Evolutionary conservation across 2,888 invertebrate species (phyloP).

Genomic region (Tipula vernalis): DNA sequence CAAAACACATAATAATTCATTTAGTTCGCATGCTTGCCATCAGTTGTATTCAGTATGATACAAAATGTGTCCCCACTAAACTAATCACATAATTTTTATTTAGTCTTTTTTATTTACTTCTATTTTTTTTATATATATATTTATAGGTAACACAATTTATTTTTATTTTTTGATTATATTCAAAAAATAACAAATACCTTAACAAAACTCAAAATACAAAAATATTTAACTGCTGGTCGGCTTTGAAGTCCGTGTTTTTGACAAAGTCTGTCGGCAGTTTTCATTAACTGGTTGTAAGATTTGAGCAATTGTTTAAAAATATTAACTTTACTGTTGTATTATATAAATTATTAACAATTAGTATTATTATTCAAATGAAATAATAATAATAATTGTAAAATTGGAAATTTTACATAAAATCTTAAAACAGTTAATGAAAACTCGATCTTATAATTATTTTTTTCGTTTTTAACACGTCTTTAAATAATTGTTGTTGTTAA

Average conservation of each 20-base stretch:
- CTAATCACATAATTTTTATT: background rate
- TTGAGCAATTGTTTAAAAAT: background rate
- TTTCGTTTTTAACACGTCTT: background rate
- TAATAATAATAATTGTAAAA: background rate
- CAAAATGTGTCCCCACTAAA: background rate
- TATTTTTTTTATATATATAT: background rate
- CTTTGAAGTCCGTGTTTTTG: slow-evolving; percentile 33
- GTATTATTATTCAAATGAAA: background rate
- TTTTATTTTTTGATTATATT: slow-evolving; percentile 9
- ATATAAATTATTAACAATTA: background rate
- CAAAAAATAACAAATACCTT: background rate
- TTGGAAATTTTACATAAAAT: background rate
- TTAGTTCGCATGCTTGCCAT: background rate
- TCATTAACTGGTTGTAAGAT: slow-evolving; percentile 14
- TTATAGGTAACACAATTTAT: slow-evolving; percentile 5
- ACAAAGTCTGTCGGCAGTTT: slow-evolving; percentile 23
- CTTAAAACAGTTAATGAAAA: slow-evolving; percentile 8
- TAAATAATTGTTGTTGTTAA: background rate
- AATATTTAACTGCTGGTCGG: slow-evolving; percentile 26
- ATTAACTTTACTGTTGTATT: background rate
- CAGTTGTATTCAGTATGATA: background rate
- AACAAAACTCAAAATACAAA: slow-evolving; percentile 5
- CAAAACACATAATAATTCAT: background rate
- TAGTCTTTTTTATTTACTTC: background rate
- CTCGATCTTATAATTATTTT: background rate